Evolutionary conservation across 2,113 vertebrate genomes (phyloP), one percentile per base, ranked within the genome.

Genomic region (Eulacestoma nigropectus): DNA sequence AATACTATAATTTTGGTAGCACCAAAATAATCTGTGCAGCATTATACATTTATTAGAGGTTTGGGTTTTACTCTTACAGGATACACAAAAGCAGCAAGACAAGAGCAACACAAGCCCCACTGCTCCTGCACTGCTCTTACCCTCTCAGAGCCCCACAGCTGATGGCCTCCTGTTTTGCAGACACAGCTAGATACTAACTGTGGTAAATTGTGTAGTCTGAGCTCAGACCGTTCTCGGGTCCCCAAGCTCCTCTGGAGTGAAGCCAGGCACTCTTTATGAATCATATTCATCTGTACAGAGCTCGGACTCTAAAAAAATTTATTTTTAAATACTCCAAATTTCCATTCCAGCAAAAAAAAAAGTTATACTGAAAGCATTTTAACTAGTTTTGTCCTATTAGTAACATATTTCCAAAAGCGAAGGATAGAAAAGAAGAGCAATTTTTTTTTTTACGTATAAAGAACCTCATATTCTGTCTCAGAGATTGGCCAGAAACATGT

Each of bases 161-260:
- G 32, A 62, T 0, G 0, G 53, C 12, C 56, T 57, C 21, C 21
- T 25, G 7, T 41, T 68, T 69, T 49, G 21, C 32, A 81, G 50
- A 17, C 17, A 20, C 41, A 60, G 9, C 22, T 39, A n/a, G 9
- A 53, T 30, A 14, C 4, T 33, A 8, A 56, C 27, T 14, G 7
- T 0, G 6, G 44, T 41, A 59, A 63, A 68, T 5, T 5, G 20
- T 12, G 33, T 26, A 17, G 44, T 30, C 16, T 42, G 11, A 60
- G 22, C 9, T 70, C 17, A 55, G 13, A 18, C 10, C 7, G 13
- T 39, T 46, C 30, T 37, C 1, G 1, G 7, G 2, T 21, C 6
- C 23, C 30, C 26, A 44, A 16, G 18, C 3, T 81, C 11, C 80
- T 87, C 19, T 52, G 23, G 23, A 87, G 13, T 25, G 1, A 5